Base-by-base conservation (phyloP, 2,797 vertebrate genomes). In the Apogon talboti region DNA sequence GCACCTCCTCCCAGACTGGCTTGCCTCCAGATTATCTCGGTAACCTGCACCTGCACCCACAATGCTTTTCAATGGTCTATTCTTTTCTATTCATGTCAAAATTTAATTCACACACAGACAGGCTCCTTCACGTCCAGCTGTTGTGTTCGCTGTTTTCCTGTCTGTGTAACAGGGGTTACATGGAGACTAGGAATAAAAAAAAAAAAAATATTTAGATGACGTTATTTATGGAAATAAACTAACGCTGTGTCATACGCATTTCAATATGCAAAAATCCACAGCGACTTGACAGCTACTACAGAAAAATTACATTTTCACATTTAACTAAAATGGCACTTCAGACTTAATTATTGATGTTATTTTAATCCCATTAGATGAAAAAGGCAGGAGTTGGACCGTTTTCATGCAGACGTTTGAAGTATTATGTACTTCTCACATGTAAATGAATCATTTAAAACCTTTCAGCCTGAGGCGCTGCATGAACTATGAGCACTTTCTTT, bases 21-120 rank as follows among this genome's bases (percentile, higher is more conserved):
- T 73, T 52, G 48, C 43, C 65, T 90, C 84, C 90, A 90, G 76
- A 83, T 85, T 80, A 84, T 87, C 75, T 79, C 76, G 40, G 63
- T 67, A 84, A 79, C 78, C 66, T 68, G 85, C 91, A 91, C 88
- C 89, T 92, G 87, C 82, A 88, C 74, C 78, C 80, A 88, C 87
- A 87, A 86, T 87, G 85, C 77, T 65, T 72, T 67, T 86, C 83
- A 85, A 82, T 86, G 48, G 49, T 55, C 85, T 76, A 86, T 91
- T 90, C 74, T 86, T 61, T 76, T 81, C 89, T 69, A 89, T 88
- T 91, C 85, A 86, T 77, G 79, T 76, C 68, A 76, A 78, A 69
- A 81, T 80, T 66, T 55, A 66, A 87, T 89, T 86, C 80, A 79
- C 71, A 51, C 58, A 67, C 65, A 63, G 70, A 54, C 43, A 0